These are phyloP conservation scores for Drosophila sproati DNA, from an alignment of 1,140 invertebrate species.

Conservation along the genomic window DNA sequence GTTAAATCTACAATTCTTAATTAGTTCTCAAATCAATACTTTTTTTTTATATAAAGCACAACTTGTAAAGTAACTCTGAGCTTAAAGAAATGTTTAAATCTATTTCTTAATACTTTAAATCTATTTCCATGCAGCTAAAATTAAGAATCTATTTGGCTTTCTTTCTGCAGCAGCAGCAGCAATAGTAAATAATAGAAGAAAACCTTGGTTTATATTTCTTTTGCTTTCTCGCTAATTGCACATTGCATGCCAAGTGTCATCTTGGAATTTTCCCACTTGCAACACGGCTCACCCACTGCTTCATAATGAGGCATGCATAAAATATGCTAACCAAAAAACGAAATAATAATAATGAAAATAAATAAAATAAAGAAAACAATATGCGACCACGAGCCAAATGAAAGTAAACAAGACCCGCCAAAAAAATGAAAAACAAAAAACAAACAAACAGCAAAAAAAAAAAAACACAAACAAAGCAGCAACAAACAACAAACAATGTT, in stretches of 20 bases:
- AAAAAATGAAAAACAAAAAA: not conserved
- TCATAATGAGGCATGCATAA: not conserved
- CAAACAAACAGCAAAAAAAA: conserved; percentile 32
- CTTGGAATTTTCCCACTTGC: conserved; percentile 44
- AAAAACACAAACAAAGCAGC: conserved; percentile 15
- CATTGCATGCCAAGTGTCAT: conserved; percentile 42
- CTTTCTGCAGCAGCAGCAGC: too few relatives aligned
- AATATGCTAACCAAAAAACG: not conserved
- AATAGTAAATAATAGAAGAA: too few relatives aligned
- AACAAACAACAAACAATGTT: conserved; percentile 40
- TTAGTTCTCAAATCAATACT: too few relatives aligned
- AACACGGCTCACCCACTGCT: not conserved
- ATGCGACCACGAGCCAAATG: conserved; percentile 70
- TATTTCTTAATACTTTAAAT: too few relatives aligned
- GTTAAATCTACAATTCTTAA: too few relatives aligned
- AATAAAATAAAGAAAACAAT: conserved; percentile 4
- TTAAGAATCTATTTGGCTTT: too few relatives aligned
- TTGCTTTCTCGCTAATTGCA: conserved; percentile 52
- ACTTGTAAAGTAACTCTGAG: too few relatives aligned
- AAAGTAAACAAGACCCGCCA: conserved; percentile 55
- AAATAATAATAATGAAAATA: too few relatives aligned
- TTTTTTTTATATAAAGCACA: too few relatives aligned
- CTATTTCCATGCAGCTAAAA: too few relatives aligned
- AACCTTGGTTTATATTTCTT: not conserved
- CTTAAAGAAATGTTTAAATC: too few relatives aligned